A percentile compares a stretch with the other conserved stretches of the same genome.
phyloP scores from a whole-genome alignment of 2,888 invertebrate species.

The Eupithecia tripunctaria region DNA sequence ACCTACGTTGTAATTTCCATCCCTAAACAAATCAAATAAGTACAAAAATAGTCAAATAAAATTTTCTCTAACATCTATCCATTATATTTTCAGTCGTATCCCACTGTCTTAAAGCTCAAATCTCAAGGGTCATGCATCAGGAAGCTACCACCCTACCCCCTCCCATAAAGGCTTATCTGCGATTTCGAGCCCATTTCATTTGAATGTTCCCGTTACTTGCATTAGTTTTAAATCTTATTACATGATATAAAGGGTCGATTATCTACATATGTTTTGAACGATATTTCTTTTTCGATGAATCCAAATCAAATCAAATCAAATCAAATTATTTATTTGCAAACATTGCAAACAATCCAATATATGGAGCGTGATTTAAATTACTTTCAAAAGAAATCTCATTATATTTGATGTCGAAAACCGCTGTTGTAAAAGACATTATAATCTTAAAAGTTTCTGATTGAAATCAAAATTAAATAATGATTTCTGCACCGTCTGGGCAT shows the following conservation, averaged over 20 bases:
- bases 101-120: conserved; percentile 24
- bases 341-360: too few relatives aligned
- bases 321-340: too few relatives aligned
- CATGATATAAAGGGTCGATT: conserved; percentile 38
- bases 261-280: neutral
- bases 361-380: neutral
- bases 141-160: conserved; percentile 48
- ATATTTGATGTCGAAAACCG: neutral
- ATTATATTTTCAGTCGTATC: conserved; percentile 21
- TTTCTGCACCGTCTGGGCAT: neutral
- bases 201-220: conserved; percentile 72
- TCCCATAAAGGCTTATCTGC: conserved; percentile 77
- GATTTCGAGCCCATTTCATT: conserved; percentile 81
- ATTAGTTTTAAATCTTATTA: conserved; percentile 54
- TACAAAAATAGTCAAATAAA: conserved; percentile 32
- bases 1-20: conserved; percentile 25
- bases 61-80: conserved; percentile 10
- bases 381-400: neutral
- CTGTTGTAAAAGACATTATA: neutral
- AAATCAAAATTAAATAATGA: neutral
- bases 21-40: conserved; percentile 33
- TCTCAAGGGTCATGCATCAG: conserved; percentile 31
- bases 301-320: too few relatives aligned
- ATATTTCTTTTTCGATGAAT: neutral
- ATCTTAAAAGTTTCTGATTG: neutral